A percentile compares a stretch with the other conserved stretches of the same genome.
Conservation (phyloP, 2,113 vertebrate genomes). For the Atractosteus spatula region DNA sequence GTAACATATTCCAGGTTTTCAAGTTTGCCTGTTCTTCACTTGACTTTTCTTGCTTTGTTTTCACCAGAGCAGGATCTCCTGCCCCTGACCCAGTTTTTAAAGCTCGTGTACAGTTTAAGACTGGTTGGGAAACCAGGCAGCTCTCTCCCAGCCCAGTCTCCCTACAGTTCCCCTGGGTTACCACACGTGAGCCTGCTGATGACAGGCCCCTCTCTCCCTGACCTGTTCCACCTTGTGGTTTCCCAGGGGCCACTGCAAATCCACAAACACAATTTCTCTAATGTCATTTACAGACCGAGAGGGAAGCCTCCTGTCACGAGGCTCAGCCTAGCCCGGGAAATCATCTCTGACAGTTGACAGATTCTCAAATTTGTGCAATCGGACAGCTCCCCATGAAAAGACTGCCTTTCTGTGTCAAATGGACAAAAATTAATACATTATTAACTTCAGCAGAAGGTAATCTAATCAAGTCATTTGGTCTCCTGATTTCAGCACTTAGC, state of each 20-base stretch:
- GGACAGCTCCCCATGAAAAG: conserved; percentile 82
- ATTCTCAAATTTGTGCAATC: conserved; percentile 95
- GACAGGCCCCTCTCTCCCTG: conserved; percentile 61
- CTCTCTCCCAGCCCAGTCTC: neutral
- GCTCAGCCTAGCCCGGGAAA: conserved; percentile 77
- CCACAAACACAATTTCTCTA: conserved; percentile 95
- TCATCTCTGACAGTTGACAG: conserved; percentile 90
- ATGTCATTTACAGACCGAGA: conserved; percentile 90
- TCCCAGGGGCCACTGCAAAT: conserved; percentile 82
- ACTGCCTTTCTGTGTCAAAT: conserved; percentile 80
- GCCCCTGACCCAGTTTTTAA: no score
- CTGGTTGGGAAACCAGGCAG: neutral
- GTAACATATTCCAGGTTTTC: neutral
- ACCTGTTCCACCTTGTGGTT: conserved; percentile 77
- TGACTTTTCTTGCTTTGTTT: no score
- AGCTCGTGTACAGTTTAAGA: no score
- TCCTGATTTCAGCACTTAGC: conserved; percentile 71
- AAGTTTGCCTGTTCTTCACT: neutral
- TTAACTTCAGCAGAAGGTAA: conserved; percentile 84
- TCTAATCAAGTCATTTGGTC: conserved; percentile 85
- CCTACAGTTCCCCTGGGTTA: neutral
- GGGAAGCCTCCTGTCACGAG: conserved; percentile 89
- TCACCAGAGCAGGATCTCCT: no score
- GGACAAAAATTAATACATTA: conserved; percentile 93
- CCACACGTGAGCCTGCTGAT: conserved; percentile 69